Evolutionary conservation across 2,113 vertebrate genomes (phyloP).

Genomic region (Grammomys dolichurus): DNA sequence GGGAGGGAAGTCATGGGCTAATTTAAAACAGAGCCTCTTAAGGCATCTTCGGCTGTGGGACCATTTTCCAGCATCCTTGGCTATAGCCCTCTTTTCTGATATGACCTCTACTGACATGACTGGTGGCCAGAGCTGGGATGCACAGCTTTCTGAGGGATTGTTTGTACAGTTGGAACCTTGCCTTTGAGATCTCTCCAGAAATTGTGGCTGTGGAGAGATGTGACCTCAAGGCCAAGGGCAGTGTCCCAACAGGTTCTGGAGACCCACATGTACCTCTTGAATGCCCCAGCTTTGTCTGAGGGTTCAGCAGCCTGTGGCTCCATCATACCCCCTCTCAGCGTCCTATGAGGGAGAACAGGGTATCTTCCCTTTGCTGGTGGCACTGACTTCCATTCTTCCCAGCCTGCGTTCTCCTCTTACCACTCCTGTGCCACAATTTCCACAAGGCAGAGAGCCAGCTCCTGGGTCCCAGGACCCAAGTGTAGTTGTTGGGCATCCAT

Average conservation of each 20-base stretch:
- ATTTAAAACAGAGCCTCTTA: neutral
- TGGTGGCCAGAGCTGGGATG: neutral
- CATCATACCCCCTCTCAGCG: rapidly evolving
- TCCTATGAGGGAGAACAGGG: neutral
- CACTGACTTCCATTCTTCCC: neutral
- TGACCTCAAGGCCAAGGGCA: neutral
- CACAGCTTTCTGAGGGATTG: neutral
- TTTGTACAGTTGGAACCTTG: slow-evolving; percentile 29
- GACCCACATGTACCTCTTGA: rapidly evolving
- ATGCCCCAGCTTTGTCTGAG: neutral
- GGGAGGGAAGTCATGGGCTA: neutral
- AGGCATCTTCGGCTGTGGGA: neutral
- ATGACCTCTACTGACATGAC: slow-evolving; percentile 34
- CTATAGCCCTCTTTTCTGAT: neutral
- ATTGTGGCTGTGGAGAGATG: neutral
- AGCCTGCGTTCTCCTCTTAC: neutral
- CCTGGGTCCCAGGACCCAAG: neutral
- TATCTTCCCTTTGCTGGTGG: neutral
- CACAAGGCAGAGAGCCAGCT: neutral
- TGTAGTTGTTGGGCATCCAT: neutral
- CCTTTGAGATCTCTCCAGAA: neutral
- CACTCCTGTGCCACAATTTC: neutral
- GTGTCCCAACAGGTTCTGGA: neutral
- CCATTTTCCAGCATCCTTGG: neutral
- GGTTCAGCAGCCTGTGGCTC: neutral